Percentiles rank a stretch among this genome's conserved stretches.
Conservation (phyloP, 2,888 invertebrate genomes). For the Dynastes tityus region DNA sequence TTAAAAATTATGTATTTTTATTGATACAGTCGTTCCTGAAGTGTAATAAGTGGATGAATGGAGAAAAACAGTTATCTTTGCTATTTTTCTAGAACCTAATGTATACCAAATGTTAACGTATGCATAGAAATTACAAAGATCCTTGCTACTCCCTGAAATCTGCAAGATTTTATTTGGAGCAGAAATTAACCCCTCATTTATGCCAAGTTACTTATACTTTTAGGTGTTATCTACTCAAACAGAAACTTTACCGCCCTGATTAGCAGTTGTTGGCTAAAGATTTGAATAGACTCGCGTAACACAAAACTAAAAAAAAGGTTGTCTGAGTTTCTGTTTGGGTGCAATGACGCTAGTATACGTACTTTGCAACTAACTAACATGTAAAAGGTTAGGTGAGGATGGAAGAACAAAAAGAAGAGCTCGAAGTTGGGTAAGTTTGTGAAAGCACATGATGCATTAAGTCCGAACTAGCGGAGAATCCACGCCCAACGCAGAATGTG, state of each 20-base stretch:
- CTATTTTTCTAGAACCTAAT: too few species aligned
- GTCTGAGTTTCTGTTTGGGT: slow-evolving; percentile 3
- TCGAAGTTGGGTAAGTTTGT: slow-evolving; percentile 24
- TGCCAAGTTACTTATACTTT: background rate
- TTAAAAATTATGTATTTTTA: too few species aligned
- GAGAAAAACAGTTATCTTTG: too few species aligned
- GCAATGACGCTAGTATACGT: slow-evolving; percentile 1
- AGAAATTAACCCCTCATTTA: too few species aligned
- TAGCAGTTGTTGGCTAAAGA: background rate
- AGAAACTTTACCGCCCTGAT: background rate
- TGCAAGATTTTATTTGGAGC: too few species aligned
- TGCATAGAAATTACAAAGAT: too few species aligned
- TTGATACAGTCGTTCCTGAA: too few species aligned
- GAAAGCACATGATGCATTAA: slow-evolving; percentile 39
- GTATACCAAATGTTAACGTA: too few species aligned
- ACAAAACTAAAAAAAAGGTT: background rate
- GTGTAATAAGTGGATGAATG: too few species aligned
- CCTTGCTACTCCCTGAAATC: too few species aligned
- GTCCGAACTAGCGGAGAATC: slow-evolving; percentile 33
- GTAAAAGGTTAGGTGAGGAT: slow-evolving; percentile 8
- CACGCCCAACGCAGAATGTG: slow-evolving; percentile 13
- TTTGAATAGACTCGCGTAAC: background rate
- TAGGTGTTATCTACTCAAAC: background rate
- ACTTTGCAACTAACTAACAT: background rate
- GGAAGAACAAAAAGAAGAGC: slow-evolving; percentile 31